Percentiles rank a stretch among this genome's conserved stretches.
phyloP scores from a whole-genome alignment of 2,797 vertebrate genomes.

The Hydrocynus forskahlii region DNA sequence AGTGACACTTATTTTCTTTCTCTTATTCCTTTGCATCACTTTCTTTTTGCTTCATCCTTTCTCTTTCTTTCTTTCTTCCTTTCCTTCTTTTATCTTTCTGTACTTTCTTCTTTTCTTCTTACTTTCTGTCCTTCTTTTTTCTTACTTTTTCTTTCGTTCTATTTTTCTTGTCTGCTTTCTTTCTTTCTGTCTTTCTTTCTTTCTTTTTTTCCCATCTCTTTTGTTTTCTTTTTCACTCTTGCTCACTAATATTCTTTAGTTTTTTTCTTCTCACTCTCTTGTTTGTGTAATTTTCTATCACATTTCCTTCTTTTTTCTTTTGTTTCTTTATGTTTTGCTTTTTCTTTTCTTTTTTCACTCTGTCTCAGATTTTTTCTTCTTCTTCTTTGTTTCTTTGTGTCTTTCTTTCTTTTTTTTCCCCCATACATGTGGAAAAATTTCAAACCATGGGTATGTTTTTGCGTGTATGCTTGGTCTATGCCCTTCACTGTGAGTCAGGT shows the following conservation, averaged over 20 bases:
- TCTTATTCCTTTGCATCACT: slow-evolving; percentile 3
- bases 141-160: background rate
- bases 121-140: background rate
- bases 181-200: background rate
- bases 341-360: too few relatives aligned
- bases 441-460: too few relatives aligned
- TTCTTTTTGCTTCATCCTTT: background rate
- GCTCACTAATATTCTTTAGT: too few relatives aligned
- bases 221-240: too few relatives aligned
- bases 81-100: slow-evolving; percentile 3
- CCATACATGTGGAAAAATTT: too few relatives aligned
- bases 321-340: too few relatives aligned
- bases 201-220: too few relatives aligned
- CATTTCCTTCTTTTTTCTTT: too few relatives aligned
- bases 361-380: too few relatives aligned
- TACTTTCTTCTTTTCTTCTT: slow-evolving; percentile 46
- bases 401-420: background rate
- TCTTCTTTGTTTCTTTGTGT: too few relatives aligned
- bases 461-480: slow-evolving; percentile 46
- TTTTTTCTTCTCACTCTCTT: too few relatives aligned
- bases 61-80: slow-evolving; percentile 24
- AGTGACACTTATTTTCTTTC: background rate
- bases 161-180: background rate
- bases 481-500: slow-evolving; percentile 64
- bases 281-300: too few relatives aligned